Evolutionary conservation across 2,888 invertebrate genomes (phyloP).

Genomic region (Dicyrtomina minuta): DNA sequence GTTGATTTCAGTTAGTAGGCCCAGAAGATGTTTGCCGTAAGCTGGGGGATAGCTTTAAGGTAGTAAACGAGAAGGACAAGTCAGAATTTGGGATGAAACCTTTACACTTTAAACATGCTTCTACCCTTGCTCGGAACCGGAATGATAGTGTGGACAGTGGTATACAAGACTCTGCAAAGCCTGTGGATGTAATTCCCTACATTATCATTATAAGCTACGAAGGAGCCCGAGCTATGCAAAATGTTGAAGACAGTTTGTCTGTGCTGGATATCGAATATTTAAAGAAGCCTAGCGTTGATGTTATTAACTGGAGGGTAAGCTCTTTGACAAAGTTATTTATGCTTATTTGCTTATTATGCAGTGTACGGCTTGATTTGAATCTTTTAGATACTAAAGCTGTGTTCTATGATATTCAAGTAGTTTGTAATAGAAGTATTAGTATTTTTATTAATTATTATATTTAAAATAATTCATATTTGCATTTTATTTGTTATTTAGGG

Average conservation of each 20-base stretch:
- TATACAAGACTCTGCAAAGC: too few species aligned
- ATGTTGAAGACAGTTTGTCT: background rate
- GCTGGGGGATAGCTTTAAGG: background rate
- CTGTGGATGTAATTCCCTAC: background rate
- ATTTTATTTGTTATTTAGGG: background rate
- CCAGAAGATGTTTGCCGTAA: background rate
- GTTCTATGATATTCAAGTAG: too few species aligned
- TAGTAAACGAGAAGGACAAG: background rate
- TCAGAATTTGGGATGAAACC: too few species aligned
- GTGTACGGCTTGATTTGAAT: background rate
- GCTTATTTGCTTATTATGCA: background rate
- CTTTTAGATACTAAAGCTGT: too few species aligned
- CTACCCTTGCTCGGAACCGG: too few species aligned
- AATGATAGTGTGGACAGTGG: too few species aligned
- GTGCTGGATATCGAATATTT: slow-evolving; percentile 1
- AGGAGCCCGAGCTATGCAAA: background rate
- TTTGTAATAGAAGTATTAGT: too few species aligned
- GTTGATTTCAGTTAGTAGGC: background rate
- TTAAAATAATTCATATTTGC: background rate
- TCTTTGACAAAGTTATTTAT: background rate
- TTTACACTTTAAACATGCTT: too few species aligned
- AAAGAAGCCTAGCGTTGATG: background rate
- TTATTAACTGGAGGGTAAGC: slow-evolving; percentile 12
- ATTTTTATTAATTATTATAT: too few species aligned
- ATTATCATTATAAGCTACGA: background rate